phyloP scores from a whole-genome alignment of 2,888 invertebrate genomes.

The Unio pictorum region DNA sequence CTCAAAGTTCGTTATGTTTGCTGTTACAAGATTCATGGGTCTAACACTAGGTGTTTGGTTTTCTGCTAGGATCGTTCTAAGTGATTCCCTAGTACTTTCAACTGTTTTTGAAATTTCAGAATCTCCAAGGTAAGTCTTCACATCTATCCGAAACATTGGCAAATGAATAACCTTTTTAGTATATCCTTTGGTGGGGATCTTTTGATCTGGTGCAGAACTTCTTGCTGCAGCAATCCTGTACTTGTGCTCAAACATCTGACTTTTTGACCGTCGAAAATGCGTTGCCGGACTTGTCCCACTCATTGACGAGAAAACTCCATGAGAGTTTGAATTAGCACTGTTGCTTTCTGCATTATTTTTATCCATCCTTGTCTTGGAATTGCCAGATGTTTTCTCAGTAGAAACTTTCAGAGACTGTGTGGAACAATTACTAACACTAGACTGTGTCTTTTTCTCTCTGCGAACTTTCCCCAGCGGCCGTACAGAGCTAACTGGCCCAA shows the following conservation, averaged over 20 bases:
- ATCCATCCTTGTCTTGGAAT: neutral
- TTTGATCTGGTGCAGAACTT: conserved; percentile 13
- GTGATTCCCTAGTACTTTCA: conserved; percentile 30
- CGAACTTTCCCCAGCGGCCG: conserved; percentile 29
- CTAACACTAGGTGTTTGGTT: conserved; percentile 26
- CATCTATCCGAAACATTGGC: conserved; percentile 33
- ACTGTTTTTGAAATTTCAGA: conserved; percentile 28
- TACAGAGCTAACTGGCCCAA: conserved; percentile 13
- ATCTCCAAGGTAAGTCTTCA: conserved; percentile 28
- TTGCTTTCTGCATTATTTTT: conserved; percentile 5
- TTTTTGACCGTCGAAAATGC: conserved; percentile 13
- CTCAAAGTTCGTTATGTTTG: conserved; percentile 35
- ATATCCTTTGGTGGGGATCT: conserved; percentile 11
- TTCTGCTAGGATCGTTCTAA: conserved; percentile 28
- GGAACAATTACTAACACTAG: neutral
- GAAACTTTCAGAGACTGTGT: too few species aligned
- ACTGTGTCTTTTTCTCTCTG: conserved; percentile 9
- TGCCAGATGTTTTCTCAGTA: neutral
- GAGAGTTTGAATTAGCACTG: neutral
- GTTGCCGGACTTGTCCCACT: conserved; percentile 1
- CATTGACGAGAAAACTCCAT: too few species aligned
- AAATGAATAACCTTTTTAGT: conserved; percentile 32
- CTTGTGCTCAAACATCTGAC: conserved; percentile 30
- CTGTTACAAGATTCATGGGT: conserved; percentile 23
- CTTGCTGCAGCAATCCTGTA: conserved; percentile 31